Evolutionary conservation across 2,113 vertebrate genomes (phyloP), one percentile per base, ranked within the genome.

Genomic region (Vicugna pacos): DNA sequence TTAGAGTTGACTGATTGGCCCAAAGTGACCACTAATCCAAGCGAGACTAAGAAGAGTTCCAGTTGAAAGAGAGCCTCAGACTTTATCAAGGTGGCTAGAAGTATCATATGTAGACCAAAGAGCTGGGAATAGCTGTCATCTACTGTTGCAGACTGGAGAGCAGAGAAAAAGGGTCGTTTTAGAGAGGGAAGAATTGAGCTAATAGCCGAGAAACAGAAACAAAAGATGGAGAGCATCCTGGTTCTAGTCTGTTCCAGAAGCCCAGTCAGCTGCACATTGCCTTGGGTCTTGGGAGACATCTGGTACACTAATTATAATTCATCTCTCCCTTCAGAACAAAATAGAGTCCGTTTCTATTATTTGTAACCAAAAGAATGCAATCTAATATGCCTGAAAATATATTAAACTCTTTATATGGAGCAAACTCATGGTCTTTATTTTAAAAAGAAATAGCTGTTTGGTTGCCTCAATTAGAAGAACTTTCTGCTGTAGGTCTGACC

Each of bases 181-280:
- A 52, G 77, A 75, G 56, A 84, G 12, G 67, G 80, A 90, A 64
- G 28, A 90, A 82, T 60, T 80, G 72, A 80, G 46, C 14, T 35
- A 28, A 72, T 75, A 20, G 9, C 32, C 80, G 70, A 93, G 54
- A 89, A 88, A 54, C 9, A 50, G 48, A 58, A 70, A 69, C 2
- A 87, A 83, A 70, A 38, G 42, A 50, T 48, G 38, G 22, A 67
- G 6, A 58, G 20, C n/a, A 22, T 32, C 8, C 20, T 24, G 50
- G n/a, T 73, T 94, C 65, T 69, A 48, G 64, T 79, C 72, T 58
- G 72, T 81, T 95, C 58, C 77, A 89, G 54, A 89, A 50, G n/a
- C 56, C 10, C 28, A 42, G 52, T 77, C 52, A 80, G 56, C 52
- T 56, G 12, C 82, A 88, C 15, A 42, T 35, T 80, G 65, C 62